These are phyloP conservation scores for Sipha maydis DNA, from an alignment of 2,888 invertebrate genomes.

Conservation along the genomic window DNA sequence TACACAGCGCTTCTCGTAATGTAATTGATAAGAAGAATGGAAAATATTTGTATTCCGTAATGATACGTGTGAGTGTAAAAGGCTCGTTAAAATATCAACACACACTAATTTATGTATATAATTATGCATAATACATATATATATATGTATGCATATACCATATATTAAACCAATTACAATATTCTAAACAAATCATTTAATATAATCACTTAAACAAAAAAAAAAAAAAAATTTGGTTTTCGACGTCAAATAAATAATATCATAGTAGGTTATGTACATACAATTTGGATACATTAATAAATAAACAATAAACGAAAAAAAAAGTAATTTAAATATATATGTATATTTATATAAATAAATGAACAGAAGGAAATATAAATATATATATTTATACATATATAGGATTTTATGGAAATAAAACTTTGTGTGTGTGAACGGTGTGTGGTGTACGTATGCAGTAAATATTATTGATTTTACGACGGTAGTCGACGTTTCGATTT, in stretches of 20 bases:
- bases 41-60: too few species aligned
- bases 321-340: conserved; percentile 15
- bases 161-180: conserved; percentile 59
- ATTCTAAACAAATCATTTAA: conserved; percentile 58
- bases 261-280: conserved; percentile 39
- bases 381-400: not conserved
- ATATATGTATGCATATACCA: conserved; percentile 2
- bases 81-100: not conserved
- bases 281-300: conserved; percentile 27
- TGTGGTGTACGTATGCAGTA: not conserved
- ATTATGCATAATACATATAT: not conserved
- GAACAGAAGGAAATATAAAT: not conserved
- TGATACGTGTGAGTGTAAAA: not conserved
- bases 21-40: not conserved
- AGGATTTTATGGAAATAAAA: not conserved
- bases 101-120: not conserved
- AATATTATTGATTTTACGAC: conserved; percentile 5
- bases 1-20: too few species aligned
- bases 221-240: conserved; percentile 46
- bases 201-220: conserved; percentile 26
- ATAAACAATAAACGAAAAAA: conserved; percentile 49
- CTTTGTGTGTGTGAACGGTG: not conserved
- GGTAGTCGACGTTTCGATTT: conserved; percentile 39
- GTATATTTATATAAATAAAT: conserved; percentile 8
- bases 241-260: conserved; percentile 32